Evolutionary conservation across 2,888 invertebrate genomes (phyloP).

Genomic region (Polydrusus tereticollis): DNA sequence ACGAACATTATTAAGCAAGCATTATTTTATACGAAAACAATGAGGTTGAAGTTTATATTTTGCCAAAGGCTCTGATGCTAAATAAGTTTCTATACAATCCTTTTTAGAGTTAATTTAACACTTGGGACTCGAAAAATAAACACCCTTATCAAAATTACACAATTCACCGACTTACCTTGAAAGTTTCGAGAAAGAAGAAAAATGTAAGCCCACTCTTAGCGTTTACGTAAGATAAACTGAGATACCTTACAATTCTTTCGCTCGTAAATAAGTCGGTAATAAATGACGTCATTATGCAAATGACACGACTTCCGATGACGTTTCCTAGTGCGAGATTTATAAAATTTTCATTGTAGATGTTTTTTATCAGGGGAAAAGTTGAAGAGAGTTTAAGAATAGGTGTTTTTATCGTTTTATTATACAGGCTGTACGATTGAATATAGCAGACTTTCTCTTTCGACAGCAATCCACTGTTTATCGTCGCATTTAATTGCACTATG

Average conservation of each 20-base stretch:
- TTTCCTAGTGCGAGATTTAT: slow-evolving; percentile 32
- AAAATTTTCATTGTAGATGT: slow-evolving; percentile 38
- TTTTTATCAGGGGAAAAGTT: neutral
- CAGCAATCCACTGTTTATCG: too few species aligned
- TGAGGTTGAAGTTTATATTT: too few species aligned
- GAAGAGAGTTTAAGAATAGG: too few species aligned
- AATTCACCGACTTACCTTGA: neutral
- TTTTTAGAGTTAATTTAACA: neutral
- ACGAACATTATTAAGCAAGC: too few species aligned
- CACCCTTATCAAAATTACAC: slow-evolving; percentile 1
- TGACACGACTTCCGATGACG: slow-evolving; percentile 38
- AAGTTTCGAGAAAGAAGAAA: slow-evolving; percentile 2
- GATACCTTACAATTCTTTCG: slow-evolving; percentile 25
- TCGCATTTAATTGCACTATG: too few species aligned
- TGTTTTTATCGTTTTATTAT: too few species aligned
- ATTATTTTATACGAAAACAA: too few species aligned
- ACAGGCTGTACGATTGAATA: too few species aligned
- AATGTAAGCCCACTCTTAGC: slow-evolving; percentile 12
- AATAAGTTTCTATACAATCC: too few species aligned
- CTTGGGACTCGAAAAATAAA: neutral
- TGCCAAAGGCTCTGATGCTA: too few species aligned
- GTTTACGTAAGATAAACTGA: slow-evolving; percentile 25
- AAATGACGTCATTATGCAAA: slow-evolving; percentile 47
- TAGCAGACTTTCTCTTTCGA: too few species aligned
- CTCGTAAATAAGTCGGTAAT: slow-evolving; percentile 44